Conservation (phyloP, 2,797 vertebrate genomes). For the Lutjanus argentimaculatus region DNA sequence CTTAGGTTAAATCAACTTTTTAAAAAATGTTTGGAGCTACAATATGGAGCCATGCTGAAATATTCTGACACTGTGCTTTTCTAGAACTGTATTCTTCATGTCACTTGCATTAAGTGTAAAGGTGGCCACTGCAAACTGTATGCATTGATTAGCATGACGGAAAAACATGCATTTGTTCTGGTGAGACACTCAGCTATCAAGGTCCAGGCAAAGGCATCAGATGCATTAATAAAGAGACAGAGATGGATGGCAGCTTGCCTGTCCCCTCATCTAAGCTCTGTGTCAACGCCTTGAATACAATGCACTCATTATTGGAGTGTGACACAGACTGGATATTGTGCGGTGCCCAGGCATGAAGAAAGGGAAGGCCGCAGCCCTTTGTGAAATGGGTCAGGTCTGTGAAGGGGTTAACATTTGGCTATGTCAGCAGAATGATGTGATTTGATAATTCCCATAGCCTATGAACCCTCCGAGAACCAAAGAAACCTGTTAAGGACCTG, state of each 20-base stretch:
- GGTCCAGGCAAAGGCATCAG: slow-evolving; percentile 15
- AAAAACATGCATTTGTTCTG: no score
- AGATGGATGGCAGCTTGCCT: slow-evolving; percentile 33
- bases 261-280: slow-evolving; percentile 48
- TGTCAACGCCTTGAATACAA: slow-evolving; percentile 62
- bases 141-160: no score
- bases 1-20: neutral
- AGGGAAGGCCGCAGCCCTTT: slow-evolving; percentile 52
- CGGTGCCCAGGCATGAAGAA: slow-evolving; percentile 19
- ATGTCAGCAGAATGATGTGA: slow-evolving; percentile 75
- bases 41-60: neutral
- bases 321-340: slow-evolving; percentile 76
- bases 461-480: slow-evolving; percentile 63
- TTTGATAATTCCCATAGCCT: slow-evolving; percentile 80
- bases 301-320: slow-evolving; percentile 66
- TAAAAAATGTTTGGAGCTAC: neutral
- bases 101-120: no score
- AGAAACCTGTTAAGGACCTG: slow-evolving; percentile 32
- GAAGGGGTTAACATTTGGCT: slow-evolving; percentile 63
- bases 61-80: neutral
- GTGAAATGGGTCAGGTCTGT: slow-evolving; percentile 71
- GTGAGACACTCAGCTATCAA: no score
- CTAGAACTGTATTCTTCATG: no score
- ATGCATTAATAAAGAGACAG: slow-evolving; percentile 37
- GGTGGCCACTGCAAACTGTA: no score